Evolutionary conservation across 1,140 invertebrate species (phyloP).

Genomic region (Drosophila prosaltans): DNA sequence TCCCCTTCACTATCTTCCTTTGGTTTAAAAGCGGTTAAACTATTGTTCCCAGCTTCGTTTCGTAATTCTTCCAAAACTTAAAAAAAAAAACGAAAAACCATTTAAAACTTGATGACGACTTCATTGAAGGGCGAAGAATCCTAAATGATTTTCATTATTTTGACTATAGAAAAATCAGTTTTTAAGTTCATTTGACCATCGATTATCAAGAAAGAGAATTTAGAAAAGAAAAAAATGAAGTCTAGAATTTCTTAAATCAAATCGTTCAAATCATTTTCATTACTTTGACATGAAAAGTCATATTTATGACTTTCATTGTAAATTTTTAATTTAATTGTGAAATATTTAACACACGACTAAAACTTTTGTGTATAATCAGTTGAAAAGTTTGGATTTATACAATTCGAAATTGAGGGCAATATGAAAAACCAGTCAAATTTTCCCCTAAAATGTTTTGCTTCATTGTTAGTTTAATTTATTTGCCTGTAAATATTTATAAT

Average conservation of each 20-base stretch:
- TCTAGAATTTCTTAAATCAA: too few species aligned
- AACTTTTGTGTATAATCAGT: too few species aligned
- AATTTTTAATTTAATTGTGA: too few species aligned
- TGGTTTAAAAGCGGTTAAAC: neutral
- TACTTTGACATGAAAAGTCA: too few species aligned
- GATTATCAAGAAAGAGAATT: neutral
- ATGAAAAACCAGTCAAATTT: neutral
- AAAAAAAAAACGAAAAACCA: too few species aligned
- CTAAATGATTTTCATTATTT: neutral
- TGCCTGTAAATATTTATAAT: conserved; percentile 33
- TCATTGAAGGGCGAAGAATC: neutral
- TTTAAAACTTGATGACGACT: neutral
- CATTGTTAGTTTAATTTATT: conserved; percentile 26
- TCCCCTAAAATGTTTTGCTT: conserved; percentile 42
- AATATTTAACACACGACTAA: too few species aligned
- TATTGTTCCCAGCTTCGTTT: neutral
- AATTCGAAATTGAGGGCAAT: neutral
- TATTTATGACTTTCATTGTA: too few species aligned
- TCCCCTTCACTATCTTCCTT: conserved; percentile 34
- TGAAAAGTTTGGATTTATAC: neutral
- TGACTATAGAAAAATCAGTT: neutral
- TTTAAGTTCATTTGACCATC: neutral
- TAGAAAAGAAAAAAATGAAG: neutral
- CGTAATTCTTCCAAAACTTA: neutral
- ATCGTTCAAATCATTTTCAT: too few species aligned